A percentile compares a stretch with the other conserved stretches of the same genome.
Evolutionary conservation across 2,888 invertebrate genomes (phyloP).

Genomic region (Dysmachus trigonus): DNA sequence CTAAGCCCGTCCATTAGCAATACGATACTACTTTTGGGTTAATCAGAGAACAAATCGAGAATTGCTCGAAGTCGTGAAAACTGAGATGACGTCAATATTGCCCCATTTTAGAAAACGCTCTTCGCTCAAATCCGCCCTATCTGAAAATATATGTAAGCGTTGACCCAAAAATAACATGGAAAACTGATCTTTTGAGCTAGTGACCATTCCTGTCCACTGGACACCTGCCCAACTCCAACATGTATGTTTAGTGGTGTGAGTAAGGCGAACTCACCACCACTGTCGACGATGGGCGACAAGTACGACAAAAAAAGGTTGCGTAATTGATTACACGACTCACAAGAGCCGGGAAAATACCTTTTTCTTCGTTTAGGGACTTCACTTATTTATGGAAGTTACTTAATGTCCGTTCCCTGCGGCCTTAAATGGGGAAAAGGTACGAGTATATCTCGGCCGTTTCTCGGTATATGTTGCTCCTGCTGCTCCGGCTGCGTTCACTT

Average conservation of each 20-base stretch:
- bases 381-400: conserved; percentile 11
- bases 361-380: neutral
- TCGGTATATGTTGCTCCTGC: neutral
- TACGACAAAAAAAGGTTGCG: neutral
- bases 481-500: neutral
- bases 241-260: neutral
- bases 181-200: neutral
- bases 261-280: neutral
- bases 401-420: neutral
- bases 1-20: neutral
- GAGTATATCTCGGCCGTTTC: neutral
- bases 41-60: neutral
- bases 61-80: neutral
- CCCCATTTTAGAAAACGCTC: neutral
- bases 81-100: neutral
- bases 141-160: neutral
- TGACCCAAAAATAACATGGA: neutral
- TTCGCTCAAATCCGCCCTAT: neutral
- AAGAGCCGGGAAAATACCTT: neutral
- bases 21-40: neutral
- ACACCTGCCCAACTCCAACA: no score
- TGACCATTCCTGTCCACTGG: neutral
- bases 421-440: neutral
- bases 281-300: neutral
- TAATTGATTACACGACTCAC: conserved; percentile 20